These are phyloP conservation scores for Sylvia atricapilla DNA, from an alignment of 2,113 vertebrate species.

Conservation along the genomic window DNA sequence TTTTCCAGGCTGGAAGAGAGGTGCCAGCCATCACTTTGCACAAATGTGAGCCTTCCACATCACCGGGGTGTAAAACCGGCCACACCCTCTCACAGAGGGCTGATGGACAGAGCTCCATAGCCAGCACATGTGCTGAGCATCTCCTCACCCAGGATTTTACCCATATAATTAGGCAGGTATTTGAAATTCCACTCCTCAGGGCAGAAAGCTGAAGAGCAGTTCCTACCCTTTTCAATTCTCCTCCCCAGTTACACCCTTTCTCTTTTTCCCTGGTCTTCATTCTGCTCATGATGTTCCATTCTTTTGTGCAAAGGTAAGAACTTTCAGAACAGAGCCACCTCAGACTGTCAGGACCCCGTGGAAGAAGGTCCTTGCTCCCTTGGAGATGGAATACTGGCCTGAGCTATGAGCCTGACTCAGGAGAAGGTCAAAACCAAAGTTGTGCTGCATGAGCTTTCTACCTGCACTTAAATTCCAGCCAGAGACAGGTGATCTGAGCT, in stretches of 20 bases:
- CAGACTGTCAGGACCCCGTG: not conserved
- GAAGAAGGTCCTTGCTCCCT: not conserved
- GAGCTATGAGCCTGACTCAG: not conserved
- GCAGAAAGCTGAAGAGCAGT: not conserved
- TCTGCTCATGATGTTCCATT: not conserved
- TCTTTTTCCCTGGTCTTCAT: not conserved
- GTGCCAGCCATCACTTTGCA: not conserved
- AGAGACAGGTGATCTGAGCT: not conserved
- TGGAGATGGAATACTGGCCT: not conserved
- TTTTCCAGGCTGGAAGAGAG: not conserved
- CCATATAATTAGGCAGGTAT: not conserved
- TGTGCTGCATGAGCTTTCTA: fast-evolving
- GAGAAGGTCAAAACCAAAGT: not conserved
- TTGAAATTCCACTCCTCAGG: not conserved
- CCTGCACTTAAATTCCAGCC: not conserved
- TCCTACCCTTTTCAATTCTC: not conserved
- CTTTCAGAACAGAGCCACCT: not conserved
- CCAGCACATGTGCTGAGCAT: not conserved
- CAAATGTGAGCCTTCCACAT: not conserved
- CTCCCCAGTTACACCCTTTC: not conserved
- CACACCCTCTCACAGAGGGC: not conserved
- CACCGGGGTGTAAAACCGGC: not conserved
- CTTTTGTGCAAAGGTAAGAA: not conserved
- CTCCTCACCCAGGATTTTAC: not conserved
- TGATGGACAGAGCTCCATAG: not conserved